Percentiles rank a stretch among this genome's conserved stretches.
phyloP scores from a whole-genome alignment of 1,140 invertebrate genomes.

The Hyphantria cunea region DNA sequence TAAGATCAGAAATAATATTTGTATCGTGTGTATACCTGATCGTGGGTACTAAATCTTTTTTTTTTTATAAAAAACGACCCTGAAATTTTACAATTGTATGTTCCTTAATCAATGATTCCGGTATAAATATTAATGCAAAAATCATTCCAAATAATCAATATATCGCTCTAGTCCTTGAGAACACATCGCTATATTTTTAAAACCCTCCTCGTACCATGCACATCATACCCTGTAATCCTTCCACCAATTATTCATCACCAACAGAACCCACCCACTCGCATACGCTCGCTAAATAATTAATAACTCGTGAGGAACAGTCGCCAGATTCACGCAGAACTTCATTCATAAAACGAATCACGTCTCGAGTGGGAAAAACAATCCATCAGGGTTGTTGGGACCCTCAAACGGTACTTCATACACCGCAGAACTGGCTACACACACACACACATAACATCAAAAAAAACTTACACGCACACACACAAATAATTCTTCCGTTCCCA shows the following conservation, averaged over 20 bases:
- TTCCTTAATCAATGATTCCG: too few species aligned
- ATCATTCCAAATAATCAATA: too few species aligned
- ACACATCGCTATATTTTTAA: background rate
- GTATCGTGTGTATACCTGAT: too few species aligned
- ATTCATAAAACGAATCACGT: slow-evolving; percentile 32
- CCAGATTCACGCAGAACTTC: slow-evolving; percentile 22
- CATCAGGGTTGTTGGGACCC: slow-evolving; percentile 33
- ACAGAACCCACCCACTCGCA: background rate
- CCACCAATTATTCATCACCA: slow-evolving; percentile 2
- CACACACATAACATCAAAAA: slow-evolving; percentile 14
- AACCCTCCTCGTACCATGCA: background rate
- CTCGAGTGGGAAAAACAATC: slow-evolving; percentile 34
- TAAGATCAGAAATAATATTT: too few species aligned
- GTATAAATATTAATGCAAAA: too few species aligned
- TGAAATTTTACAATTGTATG: too few species aligned
- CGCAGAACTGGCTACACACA: slow-evolving; percentile 12
- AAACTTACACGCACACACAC: background rate
- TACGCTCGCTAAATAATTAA: slow-evolving; percentile 24
- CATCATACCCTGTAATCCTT: background rate
- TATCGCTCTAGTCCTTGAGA: too few species aligned
- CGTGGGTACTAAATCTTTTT: too few species aligned
- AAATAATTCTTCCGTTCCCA: background rate
- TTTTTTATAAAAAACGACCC: too few species aligned
- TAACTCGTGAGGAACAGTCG: slow-evolving; percentile 18
- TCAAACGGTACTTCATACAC: slow-evolving; percentile 33